These are phyloP conservation scores for Gopherus evgoodei DNA, from an alignment of 2,113 vertebrate genomes.

Conservation along the genomic window DNA sequence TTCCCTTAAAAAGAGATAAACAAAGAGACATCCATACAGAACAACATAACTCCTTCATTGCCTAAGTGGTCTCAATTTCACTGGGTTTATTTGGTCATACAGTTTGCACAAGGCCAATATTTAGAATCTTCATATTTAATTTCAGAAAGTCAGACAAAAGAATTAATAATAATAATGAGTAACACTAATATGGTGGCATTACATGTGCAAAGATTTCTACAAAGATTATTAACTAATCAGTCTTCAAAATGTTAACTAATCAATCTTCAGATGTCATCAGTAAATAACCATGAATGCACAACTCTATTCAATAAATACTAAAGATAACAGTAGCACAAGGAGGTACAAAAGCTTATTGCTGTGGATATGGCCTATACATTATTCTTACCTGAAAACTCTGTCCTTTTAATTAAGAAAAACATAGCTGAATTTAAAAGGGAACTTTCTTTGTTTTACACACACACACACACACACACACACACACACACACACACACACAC, in stretches of 20 bases:
- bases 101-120: background rate
- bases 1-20: background rate
- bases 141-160: background rate
- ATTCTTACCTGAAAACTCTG: no score
- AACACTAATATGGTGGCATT: background rate
- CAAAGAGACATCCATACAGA: background rate
- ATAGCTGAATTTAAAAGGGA: no score
- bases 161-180: background rate
- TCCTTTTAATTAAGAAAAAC: no score
- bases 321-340: no score
- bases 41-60: background rate
- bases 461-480: no score
- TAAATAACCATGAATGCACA: background rate
- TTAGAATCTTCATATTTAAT: background rate
- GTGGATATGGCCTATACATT: no score
- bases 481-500: no score
- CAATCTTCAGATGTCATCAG: background rate
- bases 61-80: background rate
- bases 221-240: background rate
- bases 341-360: no score
- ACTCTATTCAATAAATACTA: no score
- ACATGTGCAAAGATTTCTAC: background rate
- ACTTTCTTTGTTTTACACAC: no score
- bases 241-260: background rate
- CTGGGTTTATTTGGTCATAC: background rate